These are phyloP conservation scores for Labeo rohita DNA, from an alignment of 2,113 vertebrate genomes.

Conservation along the genomic window DNA sequence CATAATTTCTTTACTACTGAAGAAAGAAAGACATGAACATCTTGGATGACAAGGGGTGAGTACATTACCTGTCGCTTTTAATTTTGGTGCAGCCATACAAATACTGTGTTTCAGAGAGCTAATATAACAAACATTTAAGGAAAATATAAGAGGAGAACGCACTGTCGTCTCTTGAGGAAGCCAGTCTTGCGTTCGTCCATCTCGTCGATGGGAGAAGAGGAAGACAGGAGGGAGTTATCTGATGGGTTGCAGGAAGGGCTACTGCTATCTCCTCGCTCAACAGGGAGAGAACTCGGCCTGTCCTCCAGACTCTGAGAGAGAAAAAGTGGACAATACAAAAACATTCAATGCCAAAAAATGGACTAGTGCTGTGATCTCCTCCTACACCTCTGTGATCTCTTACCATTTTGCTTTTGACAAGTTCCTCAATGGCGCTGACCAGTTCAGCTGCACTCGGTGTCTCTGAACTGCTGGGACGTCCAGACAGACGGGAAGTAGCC, in stretches of 20 bases:
- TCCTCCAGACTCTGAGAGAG: conserved; percentile 88
- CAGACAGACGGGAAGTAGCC: conserved; percentile 89
- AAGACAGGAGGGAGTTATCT: conserved; percentile 94
- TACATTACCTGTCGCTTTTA: no score
- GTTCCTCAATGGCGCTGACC: conserved; percentile 96
- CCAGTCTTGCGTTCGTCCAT: conserved; percentile 92
- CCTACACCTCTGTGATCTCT: conserved; percentile 60
- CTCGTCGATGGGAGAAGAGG: conserved; percentile 94
- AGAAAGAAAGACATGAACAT: no score
- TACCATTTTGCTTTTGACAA: conserved; percentile 98
- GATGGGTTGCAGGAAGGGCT: conserved; percentile 96
- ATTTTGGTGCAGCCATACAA: background rate
- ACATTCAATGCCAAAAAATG: background rate
- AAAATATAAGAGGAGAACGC: conserved; percentile 46
- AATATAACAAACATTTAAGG: conserved; percentile 59
- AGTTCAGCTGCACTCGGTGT: conserved; percentile 97
- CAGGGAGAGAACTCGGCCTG: conserved; percentile 90
- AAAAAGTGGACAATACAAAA: background rate
- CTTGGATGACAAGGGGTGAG: no score
- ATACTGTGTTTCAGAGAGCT: background rate
- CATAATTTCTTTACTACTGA: no score
- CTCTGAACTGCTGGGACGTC: conserved; percentile 93
- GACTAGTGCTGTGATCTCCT: conserved; percentile 49
- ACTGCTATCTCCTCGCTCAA: conserved; percentile 92
- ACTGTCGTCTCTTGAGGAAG: conserved; percentile 93